A percentile compares a stretch with the other conserved stretches of the same genome.
phyloP scores from a whole-genome alignment of 2,113 vertebrate species.

The Onychostruthus taczanowskii region DNA sequence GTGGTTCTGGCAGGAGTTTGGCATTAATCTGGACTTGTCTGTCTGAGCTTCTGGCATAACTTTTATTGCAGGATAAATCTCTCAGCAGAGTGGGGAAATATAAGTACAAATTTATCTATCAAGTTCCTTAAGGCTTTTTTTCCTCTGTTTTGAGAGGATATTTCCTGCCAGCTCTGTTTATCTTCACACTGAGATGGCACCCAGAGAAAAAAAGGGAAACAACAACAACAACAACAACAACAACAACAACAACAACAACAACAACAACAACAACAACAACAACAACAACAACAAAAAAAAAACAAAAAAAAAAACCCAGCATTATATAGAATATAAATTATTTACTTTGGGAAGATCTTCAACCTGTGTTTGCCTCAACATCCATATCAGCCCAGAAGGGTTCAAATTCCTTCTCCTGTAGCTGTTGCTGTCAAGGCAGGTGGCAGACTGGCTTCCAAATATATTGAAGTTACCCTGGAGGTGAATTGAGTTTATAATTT shows the following conservation, averaged over 20 bases:
- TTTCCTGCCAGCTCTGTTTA: neutral
- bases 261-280: no score
- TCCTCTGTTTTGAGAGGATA: neutral
- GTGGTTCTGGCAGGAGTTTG: neutral
- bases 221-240: no score
- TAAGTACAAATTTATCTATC: constrained; percentile 14
- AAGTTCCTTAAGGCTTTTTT: neutral
- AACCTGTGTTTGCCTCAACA: neutral
- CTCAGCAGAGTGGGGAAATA: neutral
- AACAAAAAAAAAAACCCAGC: neutral
- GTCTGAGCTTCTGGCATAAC: neutral
- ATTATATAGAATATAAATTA: neutral
- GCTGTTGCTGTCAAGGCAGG: neutral
- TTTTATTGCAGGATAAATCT: neutral
- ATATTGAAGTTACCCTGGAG: neutral
- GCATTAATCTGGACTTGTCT: neutral
- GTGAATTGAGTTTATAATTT: neutral
- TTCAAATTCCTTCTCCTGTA: neutral
- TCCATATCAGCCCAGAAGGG: neutral
- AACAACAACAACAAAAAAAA: no score
- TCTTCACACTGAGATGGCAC: neutral
- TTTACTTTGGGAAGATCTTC: neutral
- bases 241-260: no score
- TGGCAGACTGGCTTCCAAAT: neutral
- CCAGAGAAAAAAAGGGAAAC: neutral